These are phyloP conservation scores for Erythrocercus mccallii DNA, from an alignment of 2,113 vertebrate genomes.

Conservation along the genomic window DNA sequence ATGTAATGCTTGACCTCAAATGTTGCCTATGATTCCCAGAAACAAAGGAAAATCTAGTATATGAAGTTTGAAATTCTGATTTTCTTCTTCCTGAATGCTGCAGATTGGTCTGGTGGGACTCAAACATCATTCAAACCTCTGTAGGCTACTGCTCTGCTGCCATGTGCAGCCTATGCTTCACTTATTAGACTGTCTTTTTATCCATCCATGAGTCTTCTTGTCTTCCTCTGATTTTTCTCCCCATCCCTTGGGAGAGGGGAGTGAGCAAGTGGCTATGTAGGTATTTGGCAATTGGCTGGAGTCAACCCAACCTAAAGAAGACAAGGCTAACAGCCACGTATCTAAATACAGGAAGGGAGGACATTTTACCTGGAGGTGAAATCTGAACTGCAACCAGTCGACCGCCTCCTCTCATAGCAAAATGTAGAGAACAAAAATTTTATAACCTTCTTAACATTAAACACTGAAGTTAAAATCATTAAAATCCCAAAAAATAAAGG, in stretches of 20 bases:
- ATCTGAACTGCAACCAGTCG: neutral
- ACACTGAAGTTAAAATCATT: neutral
- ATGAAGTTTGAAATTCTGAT: neutral
- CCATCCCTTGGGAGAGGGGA: neutral
- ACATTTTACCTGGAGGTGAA: neutral
- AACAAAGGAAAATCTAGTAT: neutral
- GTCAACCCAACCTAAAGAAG: neutral
- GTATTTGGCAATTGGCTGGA: neutral
- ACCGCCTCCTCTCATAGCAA: neutral
- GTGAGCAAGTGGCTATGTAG: neutral
- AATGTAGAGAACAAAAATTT: neutral
- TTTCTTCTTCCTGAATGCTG: neutral
- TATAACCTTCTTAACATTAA: neutral
- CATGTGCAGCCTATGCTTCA: neutral
- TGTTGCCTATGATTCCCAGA: neutral
- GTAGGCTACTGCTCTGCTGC: neutral
- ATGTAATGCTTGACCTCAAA: neutral
- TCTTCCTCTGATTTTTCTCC: neutral
- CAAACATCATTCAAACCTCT: neutral
- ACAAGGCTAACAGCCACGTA: neutral
- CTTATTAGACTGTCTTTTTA: neutral
- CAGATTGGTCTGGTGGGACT: neutral
- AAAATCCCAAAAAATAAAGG: neutral
- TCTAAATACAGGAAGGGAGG: neutral
- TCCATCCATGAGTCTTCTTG: neutral